phyloP scores from a whole-genome alignment of 2,113 vertebrate genomes.

The Tretioscincus oriximinensis region DNA sequence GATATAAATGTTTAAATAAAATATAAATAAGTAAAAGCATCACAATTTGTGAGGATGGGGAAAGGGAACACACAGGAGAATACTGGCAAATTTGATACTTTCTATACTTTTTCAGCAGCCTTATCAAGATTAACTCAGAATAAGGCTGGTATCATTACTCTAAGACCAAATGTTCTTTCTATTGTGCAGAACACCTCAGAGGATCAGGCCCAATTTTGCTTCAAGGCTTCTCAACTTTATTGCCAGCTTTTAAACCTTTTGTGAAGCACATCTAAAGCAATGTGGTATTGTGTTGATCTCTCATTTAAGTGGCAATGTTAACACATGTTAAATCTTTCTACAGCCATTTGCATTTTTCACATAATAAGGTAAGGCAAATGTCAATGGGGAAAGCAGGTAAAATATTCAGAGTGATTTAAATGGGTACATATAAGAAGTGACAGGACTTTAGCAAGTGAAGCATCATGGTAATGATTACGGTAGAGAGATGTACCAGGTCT shows the following conservation, averaged over 20 bases:
- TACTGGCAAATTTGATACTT: neutral
- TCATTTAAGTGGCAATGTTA: neutral
- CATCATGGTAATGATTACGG: neutral
- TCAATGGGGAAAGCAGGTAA: neutral
- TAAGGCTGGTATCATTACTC: neutral
- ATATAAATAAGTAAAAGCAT: neutral
- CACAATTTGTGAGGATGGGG: too few species aligned
- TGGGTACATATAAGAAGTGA: neutral
- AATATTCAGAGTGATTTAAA: neutral
- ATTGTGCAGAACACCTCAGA: too few species aligned
- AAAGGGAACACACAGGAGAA: too few species aligned
- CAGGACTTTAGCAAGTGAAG: slow-evolving; percentile 7
- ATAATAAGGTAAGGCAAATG: neutral
- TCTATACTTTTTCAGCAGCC: neutral
- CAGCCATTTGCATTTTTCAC: neutral
- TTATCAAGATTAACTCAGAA: neutral
- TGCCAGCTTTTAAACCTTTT: neutral
- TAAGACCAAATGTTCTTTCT: neutral
- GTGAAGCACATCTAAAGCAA: neutral
- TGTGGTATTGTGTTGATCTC: neutral
- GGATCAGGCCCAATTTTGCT: neutral
- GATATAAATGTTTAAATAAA: too few species aligned
- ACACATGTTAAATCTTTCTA: neutral
- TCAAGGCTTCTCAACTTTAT: neutral
- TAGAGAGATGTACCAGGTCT: neutral